Percentiles rank a stretch among this genome's conserved stretches.
These are phyloP conservation scores for Eugnorisma glareosa DNA, from an alignment of 2,888 invertebrate species.

Conservation along the genomic window DNA sequence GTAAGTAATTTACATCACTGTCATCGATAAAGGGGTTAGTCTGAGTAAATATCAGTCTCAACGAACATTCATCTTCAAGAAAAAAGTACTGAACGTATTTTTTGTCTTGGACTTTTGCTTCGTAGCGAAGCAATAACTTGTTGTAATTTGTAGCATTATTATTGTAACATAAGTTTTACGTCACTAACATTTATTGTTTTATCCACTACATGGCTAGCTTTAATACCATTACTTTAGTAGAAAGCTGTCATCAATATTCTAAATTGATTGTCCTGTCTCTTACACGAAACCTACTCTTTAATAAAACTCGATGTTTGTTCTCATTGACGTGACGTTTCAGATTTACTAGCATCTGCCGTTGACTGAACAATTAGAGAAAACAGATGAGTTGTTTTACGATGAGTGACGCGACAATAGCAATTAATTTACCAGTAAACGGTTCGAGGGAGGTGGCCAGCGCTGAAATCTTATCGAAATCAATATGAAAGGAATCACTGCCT, in stretches of 20 bases:
- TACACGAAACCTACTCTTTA: neutral
- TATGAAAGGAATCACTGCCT: neutral
- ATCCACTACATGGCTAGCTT: slow-evolving; percentile 21
- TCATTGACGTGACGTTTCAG: slow-evolving; percentile 19
- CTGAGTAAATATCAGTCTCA: slow-evolving; percentile 53
- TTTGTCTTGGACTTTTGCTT: slow-evolving; percentile 61
- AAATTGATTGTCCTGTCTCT: slow-evolving; percentile 23
- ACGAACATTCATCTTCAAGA: slow-evolving; percentile 55
- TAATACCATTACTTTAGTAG: slow-evolving; percentile 43
- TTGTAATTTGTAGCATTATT: slow-evolving; percentile 66
- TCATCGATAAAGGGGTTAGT: slow-evolving; percentile 63
- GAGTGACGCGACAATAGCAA: neutral
- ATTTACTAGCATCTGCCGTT: slow-evolving; percentile 22
- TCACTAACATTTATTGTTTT: slow-evolving; percentile 46
- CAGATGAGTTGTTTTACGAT: slow-evolving; percentile 6
- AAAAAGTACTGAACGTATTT: slow-evolving; percentile 44
- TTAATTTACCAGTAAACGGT: slow-evolving; percentile 16
- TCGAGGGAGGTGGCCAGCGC: neutral
- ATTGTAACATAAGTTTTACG: slow-evolving; percentile 49
- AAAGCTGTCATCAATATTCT: slow-evolving; percentile 27
- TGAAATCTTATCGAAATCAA: neutral
- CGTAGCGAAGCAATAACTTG: slow-evolving; percentile 56
- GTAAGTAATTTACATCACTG: slow-evolving; percentile 64
- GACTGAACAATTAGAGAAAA: slow-evolving; percentile 10
- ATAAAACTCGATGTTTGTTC: slow-evolving; percentile 24